Percentiles rank a stretch among this genome's conserved stretches.
Conservation (phyloP, 2,113 vertebrate genomes). For the Pelvicachromis taeniatus region DNA sequence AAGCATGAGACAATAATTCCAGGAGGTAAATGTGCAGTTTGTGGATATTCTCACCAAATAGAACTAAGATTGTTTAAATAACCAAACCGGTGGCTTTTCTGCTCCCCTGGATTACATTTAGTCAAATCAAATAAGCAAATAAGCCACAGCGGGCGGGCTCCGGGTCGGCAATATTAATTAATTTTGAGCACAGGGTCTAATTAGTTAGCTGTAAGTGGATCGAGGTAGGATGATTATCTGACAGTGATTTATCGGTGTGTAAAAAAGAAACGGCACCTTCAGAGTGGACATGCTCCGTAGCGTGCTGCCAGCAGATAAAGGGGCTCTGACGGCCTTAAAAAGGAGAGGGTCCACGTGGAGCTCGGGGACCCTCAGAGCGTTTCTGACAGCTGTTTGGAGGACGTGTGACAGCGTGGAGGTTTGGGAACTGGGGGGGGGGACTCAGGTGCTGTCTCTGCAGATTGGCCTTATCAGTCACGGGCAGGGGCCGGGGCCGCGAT, state of each 20-base stretch:
- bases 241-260: constrained; percentile 29
- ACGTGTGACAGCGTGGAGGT: constrained; percentile 44
- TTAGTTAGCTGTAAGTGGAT: constrained; percentile 14
- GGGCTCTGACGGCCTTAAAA: not conserved
- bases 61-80: not conserved
- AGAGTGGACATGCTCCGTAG: not conserved
- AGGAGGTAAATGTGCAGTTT: not conserved
- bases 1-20: not conserved
- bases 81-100: not conserved
- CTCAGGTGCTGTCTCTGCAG: constrained; percentile 57
- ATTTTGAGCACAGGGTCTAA: not conserved
- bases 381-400: constrained; percentile 53
- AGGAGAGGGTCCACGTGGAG: not conserved
- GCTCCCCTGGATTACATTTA: not conserved
- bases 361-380: constrained; percentile 10
- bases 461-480: constrained; percentile 61
- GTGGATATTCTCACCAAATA: not conserved
- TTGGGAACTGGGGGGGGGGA: not conserved
- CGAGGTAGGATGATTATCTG: not conserved
- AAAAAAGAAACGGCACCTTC: not conserved
- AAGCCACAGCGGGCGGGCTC: not conserved
- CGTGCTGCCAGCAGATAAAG: constrained; percentile 39
- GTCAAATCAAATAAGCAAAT: not conserved
- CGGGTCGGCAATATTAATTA: not conserved
- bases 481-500: constrained; percentile 27